Conservation (phyloP, 1,140 invertebrate genomes). For the Probaryconus sp. region DNA sequence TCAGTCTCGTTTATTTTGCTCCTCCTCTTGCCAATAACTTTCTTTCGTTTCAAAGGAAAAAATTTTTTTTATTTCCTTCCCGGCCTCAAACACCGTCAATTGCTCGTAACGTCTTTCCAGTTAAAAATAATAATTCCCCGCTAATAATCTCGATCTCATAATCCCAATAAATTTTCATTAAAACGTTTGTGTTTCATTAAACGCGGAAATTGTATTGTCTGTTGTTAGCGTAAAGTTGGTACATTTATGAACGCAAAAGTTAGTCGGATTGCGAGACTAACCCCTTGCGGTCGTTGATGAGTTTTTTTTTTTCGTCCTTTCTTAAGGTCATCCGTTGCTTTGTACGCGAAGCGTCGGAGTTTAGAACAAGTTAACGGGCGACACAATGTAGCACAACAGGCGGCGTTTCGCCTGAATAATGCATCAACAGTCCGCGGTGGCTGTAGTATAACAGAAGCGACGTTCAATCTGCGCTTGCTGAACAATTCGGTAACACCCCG, state of each 20-base stretch:
- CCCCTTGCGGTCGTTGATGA: constrained; percentile 38
- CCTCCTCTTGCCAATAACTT: too few species aligned
- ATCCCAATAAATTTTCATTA: constrained; percentile 46
- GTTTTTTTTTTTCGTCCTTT: constrained; percentile 31
- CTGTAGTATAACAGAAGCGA: constrained; percentile 65
- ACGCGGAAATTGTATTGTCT: constrained; percentile 42
- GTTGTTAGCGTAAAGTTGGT: constrained; percentile 20
- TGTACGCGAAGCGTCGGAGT: constrained; percentile 61
- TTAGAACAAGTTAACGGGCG: constrained; percentile 75
- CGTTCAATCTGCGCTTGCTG: constrained; percentile 74
- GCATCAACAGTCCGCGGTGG: constrained; percentile 70
- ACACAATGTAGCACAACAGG: constrained; percentile 68
- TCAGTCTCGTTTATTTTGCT: too few species aligned
- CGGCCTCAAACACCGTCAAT: constrained; percentile 25
- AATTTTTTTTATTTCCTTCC: constrained; percentile 10
- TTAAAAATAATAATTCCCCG: too few species aligned
- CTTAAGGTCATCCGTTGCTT: constrained; percentile 53
- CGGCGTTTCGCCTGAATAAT: constrained; percentile 74
- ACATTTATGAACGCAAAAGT: constrained; percentile 46
- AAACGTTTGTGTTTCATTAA: constrained; percentile 45
- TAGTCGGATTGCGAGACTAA: constrained; percentile 28
- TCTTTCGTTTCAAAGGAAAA: too few species aligned
- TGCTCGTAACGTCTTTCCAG: too few species aligned
- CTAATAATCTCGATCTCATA: constrained; percentile 23
- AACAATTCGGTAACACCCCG: constrained; percentile 74